phyloP scores from a whole-genome alignment of 2,888 invertebrate species.

The Adelognathus sp. region DNA sequence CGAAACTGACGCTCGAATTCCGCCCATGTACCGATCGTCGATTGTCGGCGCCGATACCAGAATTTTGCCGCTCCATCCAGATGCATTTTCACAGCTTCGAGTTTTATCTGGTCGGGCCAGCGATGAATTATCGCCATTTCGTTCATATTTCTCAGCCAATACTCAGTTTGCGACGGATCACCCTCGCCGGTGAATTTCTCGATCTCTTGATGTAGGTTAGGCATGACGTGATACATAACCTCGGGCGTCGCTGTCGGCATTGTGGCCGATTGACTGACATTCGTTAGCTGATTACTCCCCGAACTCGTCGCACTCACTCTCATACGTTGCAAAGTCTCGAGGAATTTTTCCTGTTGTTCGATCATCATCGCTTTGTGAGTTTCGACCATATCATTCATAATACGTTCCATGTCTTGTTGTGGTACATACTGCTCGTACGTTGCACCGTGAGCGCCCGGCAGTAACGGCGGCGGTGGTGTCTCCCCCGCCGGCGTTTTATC shows the following conservation, averaged over 20 bases:
- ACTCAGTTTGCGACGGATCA: not conserved
- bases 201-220: not conserved
- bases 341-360: not conserved
- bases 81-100: not conserved
- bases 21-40: not conserved
- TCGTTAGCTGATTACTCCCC: not conserved
- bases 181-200: not conserved
- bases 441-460: too few species aligned
- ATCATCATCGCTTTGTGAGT: not conserved
- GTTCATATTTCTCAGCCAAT: not conserved
- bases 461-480: too few species aligned
- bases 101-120: not conserved
- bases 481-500: too few species aligned
- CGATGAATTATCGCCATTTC: not conserved
- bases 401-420: too few species aligned
- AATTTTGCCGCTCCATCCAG: not conserved
- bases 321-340: not conserved
- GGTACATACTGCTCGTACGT: too few species aligned
- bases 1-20: not conserved
- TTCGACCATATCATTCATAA: too few species aligned
- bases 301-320: not conserved
- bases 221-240: not conserved
- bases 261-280: not conserved
- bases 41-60: not conserved
- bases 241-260: not conserved